These are phyloP conservation scores for Lophotriccus pileatus DNA, from an alignment of 2,797 vertebrate species.

Conservation along the genomic window DNA sequence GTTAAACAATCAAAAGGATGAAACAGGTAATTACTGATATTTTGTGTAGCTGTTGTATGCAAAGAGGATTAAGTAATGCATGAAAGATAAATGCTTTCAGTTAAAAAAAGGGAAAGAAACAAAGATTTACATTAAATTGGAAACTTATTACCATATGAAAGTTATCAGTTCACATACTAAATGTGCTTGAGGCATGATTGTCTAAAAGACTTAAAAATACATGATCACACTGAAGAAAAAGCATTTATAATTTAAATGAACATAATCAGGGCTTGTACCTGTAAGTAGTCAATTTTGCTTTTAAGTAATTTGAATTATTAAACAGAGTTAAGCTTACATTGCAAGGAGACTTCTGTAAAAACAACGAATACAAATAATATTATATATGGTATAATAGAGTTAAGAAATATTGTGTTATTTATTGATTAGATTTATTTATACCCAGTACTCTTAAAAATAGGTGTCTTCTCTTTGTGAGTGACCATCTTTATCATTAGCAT, in stretches of 20 bases:
- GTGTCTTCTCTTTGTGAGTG: neutral
- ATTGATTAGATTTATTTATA: constrained; percentile 25
- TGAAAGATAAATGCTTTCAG: constrained; percentile 45
- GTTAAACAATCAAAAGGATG: constrained; percentile 16
- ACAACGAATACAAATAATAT: constrained; percentile 48
- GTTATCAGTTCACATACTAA: constrained; percentile 33
- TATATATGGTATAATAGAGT: constrained; percentile 3
- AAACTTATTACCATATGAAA: constrained; percentile 53
- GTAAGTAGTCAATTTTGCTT: constrained; percentile 71
- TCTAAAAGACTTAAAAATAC: constrained; percentile 68
- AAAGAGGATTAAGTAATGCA: constrained; percentile 59
- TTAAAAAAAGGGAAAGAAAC: neutral
- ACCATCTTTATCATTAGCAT: neutral
- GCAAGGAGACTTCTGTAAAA: constrained; percentile 40
- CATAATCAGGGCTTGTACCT: constrained; percentile 68
- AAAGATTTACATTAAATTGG: constrained; percentile 42
- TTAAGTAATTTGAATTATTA: constrained; percentile 72
- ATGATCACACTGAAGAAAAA: constrained; percentile 47
- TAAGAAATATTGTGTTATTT: neutral
- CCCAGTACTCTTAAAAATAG: neutral
- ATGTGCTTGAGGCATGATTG: constrained; percentile 48
- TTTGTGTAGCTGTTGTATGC: neutral
- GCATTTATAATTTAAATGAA: constrained; percentile 74
- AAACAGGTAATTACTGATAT: constrained; percentile 31
- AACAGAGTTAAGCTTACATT: constrained; percentile 42